Evolutionary conservation across 37 sponge, comb jelly and placozoan genomes (phyloP).

Genomic region (Crambe crambe): DNA sequence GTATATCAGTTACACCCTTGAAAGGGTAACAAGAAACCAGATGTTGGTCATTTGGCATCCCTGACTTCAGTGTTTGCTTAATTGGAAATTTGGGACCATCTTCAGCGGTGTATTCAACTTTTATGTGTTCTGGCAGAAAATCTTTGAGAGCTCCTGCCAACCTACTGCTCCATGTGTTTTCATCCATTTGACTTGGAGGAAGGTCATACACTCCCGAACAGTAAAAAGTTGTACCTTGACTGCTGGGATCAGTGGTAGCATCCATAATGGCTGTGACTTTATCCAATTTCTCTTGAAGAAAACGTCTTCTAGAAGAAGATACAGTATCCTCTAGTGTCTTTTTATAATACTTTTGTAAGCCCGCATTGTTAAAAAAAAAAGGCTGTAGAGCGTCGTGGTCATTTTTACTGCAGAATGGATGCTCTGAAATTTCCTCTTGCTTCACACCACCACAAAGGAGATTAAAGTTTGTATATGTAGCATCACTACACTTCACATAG

Average conservation of each 20-base stretch:
- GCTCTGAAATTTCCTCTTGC: neutral
- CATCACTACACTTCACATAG: neutral
- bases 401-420: neutral
- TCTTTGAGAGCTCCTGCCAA: neutral
- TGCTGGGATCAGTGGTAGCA: neutral
- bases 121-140: neutral
- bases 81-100: neutral
- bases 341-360: neutral
- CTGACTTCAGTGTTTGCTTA: neutral
- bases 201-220: neutral
- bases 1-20: neutral
- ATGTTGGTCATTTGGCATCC: neutral
- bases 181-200: neutral
- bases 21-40: neutral
- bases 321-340: neutral
- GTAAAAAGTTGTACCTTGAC: neutral
- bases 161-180: neutral
- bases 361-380: neutral
- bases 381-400: neutral
- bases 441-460: neutral
- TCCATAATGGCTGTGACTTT: neutral
- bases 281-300: neutral
- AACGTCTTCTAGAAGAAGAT: neutral
- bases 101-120: neutral
- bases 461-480: too few species aligned